Evolutionary conservation across 2,113 vertebrate species (phyloP).

Genomic region (Tursiops truncatus): DNA sequence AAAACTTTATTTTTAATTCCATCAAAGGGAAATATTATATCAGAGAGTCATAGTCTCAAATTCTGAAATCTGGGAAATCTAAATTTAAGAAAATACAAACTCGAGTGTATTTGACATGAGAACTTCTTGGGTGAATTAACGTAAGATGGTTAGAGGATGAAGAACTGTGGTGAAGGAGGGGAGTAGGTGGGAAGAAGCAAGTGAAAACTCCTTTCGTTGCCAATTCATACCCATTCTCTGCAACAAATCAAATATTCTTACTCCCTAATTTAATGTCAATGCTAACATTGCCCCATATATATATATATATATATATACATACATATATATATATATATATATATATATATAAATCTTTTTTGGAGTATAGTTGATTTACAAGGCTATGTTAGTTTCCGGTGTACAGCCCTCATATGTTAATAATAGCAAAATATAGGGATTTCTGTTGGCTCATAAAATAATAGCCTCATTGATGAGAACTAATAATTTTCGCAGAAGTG

Average conservation of each 20-base stretch:
- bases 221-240: neutral
- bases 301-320: neutral
- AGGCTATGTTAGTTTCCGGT: neutral
- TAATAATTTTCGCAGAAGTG: neutral
- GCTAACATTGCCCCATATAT: neutral
- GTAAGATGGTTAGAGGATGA: neutral
- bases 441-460: neutral
- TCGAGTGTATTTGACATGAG: neutral
- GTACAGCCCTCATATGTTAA: neutral
- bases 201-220: neutral
- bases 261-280: neutral
- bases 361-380: neutral
- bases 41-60: neutral
- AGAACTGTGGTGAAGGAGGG: neutral
- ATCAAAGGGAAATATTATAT: neutral
- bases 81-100: neutral
- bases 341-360: neutral
- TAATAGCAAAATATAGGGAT: neutral
- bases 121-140: neutral
- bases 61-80: neutral
- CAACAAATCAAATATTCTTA: neutral
- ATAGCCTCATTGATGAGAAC: neutral
- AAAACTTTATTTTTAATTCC: neutral
- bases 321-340: neutral
- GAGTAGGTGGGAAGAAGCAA: neutral